Base-by-base conservation (phyloP, 1,140 invertebrate species). In the honey bee (Apis mellifera) region DNA sequence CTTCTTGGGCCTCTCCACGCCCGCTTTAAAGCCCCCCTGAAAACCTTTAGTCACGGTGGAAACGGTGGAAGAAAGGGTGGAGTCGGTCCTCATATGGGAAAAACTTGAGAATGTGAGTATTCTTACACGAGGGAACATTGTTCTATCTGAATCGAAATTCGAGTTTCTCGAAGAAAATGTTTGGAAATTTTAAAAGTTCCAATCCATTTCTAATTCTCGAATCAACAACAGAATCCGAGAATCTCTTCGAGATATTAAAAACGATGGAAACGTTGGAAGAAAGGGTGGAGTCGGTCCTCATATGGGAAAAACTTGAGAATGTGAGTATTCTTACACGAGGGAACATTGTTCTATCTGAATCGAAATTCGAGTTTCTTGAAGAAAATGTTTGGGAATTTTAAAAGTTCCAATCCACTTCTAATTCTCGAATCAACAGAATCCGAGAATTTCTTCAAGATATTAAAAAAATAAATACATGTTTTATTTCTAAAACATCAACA, bases 21-120 rank as follows among this genome's bases (percentile, higher is more conserved):
- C 50, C 70, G 60, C 78, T 82, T 82, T 88, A 75, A 78, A 80
- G 54, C 75, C 23, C 48, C 48, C 59, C 32, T 42, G 73, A 72
- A 55, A 59, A 60, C 52, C 57, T 42, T 68, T 52, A 62, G 66
- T 78, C 65, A 17, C 59, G 71, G 23, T n/a, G 65, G 52, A 60
- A 60, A 78, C 60, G 55, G 71, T 17, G 32, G 17, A 60, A 62
- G 52, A 78, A 52, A 86, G 54, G 32, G 9, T 50, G n/a, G n/a
- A 32, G 48, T 13, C 32, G 19, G 8, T 55, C 12, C 50, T 9
- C 9, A 48, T 21, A 5, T 5, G 21, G 0, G n/a, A 26, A 17
- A 59, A 62, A n/a, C 11, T n/a, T 23, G n/a, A 8, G n/a, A 8
- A 59, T 4, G 9, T 7, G 17, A 11, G 59, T 21, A 4, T 11